Conservation (phyloP, 2,888 invertebrate genomes). For the Pardosa pseudoannulata region DNA sequence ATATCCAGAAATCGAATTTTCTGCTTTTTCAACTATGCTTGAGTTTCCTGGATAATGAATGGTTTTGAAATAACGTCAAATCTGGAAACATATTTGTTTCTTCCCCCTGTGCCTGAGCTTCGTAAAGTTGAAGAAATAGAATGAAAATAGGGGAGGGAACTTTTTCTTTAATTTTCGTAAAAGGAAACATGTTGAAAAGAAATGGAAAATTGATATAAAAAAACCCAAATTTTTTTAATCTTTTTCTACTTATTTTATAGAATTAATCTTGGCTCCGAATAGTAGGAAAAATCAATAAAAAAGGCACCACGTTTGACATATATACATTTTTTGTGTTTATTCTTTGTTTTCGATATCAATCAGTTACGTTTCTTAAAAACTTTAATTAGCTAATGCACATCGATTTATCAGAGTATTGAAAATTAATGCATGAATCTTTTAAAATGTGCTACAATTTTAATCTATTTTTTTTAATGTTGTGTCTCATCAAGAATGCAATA, state of each 20-base stretch:
- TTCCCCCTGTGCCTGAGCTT: background rate
- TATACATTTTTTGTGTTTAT: too few species aligned
- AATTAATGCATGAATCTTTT: too few species aligned
- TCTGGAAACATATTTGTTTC: background rate
- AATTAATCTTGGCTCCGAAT: background rate
- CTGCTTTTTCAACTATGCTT: background rate
- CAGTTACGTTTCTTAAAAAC: too few species aligned
- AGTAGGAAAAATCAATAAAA: too few species aligned
- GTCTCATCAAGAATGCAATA: too few species aligned
- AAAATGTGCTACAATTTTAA: too few species aligned
- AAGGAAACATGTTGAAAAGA: background rate
- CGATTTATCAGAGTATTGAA: too few species aligned
- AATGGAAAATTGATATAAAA: background rate
- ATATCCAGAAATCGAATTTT: background rate
- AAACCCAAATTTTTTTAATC: background rate
- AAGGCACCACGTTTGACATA: too few species aligned
- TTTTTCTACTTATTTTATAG: background rate
- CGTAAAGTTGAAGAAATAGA: background rate
- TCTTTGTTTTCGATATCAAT: too few species aligned
- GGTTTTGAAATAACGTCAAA: constrained; percentile 5
- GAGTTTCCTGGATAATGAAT: background rate
- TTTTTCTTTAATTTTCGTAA: background rate
- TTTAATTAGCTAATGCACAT: too few species aligned
- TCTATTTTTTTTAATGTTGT: too few species aligned
- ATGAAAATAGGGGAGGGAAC: background rate